Base-by-base conservation (phyloP, 1,140 invertebrate species). In the Tetramorium alpestre region DNA sequence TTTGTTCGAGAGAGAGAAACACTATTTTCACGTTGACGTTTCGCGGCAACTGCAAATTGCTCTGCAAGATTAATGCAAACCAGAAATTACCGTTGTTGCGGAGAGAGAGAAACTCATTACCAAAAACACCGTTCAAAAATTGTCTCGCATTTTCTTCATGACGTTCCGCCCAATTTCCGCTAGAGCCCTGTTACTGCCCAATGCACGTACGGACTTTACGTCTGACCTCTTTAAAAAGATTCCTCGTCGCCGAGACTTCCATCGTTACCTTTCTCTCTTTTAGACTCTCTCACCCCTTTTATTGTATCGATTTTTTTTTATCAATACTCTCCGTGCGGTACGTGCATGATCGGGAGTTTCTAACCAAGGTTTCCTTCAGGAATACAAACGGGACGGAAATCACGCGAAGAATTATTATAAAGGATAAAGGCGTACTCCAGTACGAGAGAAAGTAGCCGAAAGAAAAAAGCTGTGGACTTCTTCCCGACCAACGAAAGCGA, bases 161-260 rank as follows among this genome's bases (percentile, higher is more conserved):
- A 65, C 86, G 75, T 60, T 81, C 67, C 67, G 70, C 84, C 62
- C 89, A 90, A 90, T 90, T 90, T 90, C 86, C 86, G 89, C 54
- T 41, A 16, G 33, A 58, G 38, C 73, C 85, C 65, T 78, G 81
- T 91, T 91, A 86, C 85, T 76, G 88, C 90, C 85, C 90, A 73
- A 62, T 54, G 77, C 90, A 91, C 90, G 90, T 91, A 89, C 88
- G 41, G 41, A 56, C 82, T 89, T 91, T 91, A 91, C 88, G 82
- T 91, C 80, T 87, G 67, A 85, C 64, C 88, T 89, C 86, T 89
- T 91, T 88, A 88, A 91, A 91, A 88, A 67, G 88, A 89, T 89
- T 88, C 72, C 58, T 85, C 70, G 65, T 85, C 70, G 85, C 33
- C 47, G 85, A 77, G 58, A 75, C 65, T 87, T 76, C 54, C 78